These are phyloP conservation scores for Mamestra configurata DNA, from an alignment of 1,140 invertebrate genomes.

Conservation along the genomic window DNA sequence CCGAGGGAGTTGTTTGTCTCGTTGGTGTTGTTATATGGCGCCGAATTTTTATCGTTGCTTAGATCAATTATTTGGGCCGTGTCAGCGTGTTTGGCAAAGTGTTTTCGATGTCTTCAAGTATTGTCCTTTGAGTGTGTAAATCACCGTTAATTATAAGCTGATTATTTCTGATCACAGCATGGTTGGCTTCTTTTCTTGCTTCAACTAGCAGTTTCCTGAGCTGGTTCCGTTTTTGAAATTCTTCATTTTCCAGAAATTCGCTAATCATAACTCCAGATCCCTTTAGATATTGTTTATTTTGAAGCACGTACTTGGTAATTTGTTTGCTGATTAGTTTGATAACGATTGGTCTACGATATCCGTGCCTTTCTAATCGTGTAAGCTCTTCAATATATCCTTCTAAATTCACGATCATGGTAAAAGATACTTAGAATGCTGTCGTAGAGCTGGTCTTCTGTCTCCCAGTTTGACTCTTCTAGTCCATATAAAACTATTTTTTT, in stretches of 20 bases:
- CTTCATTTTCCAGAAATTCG: background rate
- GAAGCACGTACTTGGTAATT: background rate
- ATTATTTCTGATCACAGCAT: constrained; percentile 1
- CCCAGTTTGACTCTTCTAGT: background rate
- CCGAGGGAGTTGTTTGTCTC: background rate
- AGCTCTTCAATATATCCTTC: constrained; percentile 2
- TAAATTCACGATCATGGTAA: background rate
- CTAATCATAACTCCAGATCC: background rate
- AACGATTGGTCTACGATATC: background rate
- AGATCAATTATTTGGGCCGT: background rate
- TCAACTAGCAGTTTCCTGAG: background rate
- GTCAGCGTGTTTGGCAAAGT: no score
- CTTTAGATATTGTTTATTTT: no score
- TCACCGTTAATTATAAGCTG: background rate
- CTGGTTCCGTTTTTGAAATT: background rate
- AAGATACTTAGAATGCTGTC: background rate
- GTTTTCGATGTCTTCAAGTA: background rate
- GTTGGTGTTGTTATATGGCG: background rate
- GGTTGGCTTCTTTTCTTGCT: background rate
- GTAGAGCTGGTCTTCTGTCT: constrained; percentile 1
- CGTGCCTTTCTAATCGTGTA: background rate
- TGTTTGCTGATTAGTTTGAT: background rate
- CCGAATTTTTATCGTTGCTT: background rate
- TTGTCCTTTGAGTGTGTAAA: background rate
- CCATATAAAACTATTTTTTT: background rate